Conservation (phyloP, 2,888 invertebrate genomes). For the Steromphala cineraria region DNA sequence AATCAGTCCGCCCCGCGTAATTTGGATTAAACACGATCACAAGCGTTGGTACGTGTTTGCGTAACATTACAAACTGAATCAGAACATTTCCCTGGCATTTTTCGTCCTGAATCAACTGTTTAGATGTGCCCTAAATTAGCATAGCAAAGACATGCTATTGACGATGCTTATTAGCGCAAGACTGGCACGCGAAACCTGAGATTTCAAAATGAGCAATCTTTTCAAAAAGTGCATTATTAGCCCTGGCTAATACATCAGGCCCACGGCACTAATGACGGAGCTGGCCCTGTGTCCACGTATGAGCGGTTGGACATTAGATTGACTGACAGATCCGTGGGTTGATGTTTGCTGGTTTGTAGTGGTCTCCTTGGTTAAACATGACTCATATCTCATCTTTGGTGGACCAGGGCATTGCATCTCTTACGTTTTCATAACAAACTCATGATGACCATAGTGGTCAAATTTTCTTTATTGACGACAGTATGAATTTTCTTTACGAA, state of each 20-base stretch:
- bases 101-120: conserved; percentile 4
- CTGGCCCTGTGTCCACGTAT: background rate
- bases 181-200: background rate
- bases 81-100: conserved; percentile 1
- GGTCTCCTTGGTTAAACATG: background rate
- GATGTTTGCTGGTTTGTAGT: background rate
- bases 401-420: background rate
- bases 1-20: background rate
- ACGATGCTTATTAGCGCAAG: conserved; percentile 8
- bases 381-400: background rate
- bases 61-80: conserved; percentile 7
- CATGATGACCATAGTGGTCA: no score
- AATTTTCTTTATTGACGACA: no score
- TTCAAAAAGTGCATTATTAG: conserved; percentile 11
- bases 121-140: background rate
- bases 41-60: background rate
- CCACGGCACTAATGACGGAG: background rate
- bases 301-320: background rate
- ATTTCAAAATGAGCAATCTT: background rate
- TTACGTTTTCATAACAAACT: no score
- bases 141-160: conserved; percentile 4
- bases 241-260: background rate
- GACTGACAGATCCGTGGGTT: background rate
- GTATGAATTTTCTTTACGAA: no score
- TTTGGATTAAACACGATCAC: conserved; percentile 1